phyloP scores from a whole-genome alignment of 2,888 invertebrate genomes.

The Heliothis peltigera region DNA sequence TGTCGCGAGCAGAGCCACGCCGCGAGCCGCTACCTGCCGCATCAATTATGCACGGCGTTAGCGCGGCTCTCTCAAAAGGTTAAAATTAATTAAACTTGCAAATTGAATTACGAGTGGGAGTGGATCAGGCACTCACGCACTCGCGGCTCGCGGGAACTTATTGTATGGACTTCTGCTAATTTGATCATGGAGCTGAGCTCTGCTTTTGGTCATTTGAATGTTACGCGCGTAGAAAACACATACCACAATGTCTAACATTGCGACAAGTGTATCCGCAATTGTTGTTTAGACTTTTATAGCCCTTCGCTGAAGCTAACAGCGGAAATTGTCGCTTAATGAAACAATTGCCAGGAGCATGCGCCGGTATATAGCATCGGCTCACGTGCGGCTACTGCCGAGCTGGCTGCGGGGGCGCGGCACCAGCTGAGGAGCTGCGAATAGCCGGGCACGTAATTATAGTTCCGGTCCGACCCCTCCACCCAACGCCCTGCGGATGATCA shows the following conservation, averaged over 20 bases:
- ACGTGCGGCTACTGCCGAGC: too few relatives aligned
- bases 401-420: slow-evolving; percentile 39
- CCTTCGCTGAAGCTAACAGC: too few relatives aligned
- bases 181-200: not conserved
- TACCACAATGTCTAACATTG: too few relatives aligned
- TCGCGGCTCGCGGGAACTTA: not conserved
- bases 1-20: slow-evolving; percentile 16
- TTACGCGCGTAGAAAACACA: too few relatives aligned
- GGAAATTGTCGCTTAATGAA: too few relatives aligned
- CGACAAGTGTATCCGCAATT: too few relatives aligned
- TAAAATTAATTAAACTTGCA: slow-evolving; percentile 82
- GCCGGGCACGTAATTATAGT: slow-evolving; percentile 18
- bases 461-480: not conserved
- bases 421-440: slow-evolving; percentile 35
- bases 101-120: slow-evolving; percentile 70
- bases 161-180: not conserved
- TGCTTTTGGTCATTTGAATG: not conserved
- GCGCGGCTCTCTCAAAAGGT: slow-evolving; percentile 69
- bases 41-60: slow-evolving; percentile 65
- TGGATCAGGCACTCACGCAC: not conserved
- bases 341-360: too few relatives aligned
- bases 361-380: too few relatives aligned
- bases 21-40: slow-evolving; percentile 35
- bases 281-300: too few relatives aligned
- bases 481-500: not conserved